These are phyloP conservation scores for Lepus americanus DNA, from an alignment of 2,113 vertebrate species.

Conservation along the genomic window DNA sequence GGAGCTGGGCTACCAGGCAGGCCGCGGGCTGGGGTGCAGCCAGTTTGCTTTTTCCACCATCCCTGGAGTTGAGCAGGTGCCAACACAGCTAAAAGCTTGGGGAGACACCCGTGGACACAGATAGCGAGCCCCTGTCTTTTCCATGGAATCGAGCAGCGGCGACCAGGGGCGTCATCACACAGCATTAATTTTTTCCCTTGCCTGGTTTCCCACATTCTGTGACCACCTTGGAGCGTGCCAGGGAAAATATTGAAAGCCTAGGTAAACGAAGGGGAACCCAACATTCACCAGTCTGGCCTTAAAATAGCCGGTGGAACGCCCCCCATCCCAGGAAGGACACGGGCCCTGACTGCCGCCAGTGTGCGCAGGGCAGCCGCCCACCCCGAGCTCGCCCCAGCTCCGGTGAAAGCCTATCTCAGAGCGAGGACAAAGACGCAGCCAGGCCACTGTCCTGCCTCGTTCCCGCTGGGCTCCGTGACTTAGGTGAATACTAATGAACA, in stretches of 20 bases:
- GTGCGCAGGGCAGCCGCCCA: not conserved
- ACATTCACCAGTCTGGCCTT: slow-evolving; percentile 78
- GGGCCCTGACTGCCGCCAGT: slow-evolving; percentile 51
- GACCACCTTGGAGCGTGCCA: slow-evolving; percentile 76
- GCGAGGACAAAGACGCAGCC: slow-evolving; percentile 9
- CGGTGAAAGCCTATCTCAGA: slow-evolving; percentile 70
- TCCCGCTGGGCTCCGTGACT: not conserved
- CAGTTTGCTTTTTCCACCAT: slow-evolving; percentile 75
- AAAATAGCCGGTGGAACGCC: slow-evolving; percentile 76
- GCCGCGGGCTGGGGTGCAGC: slow-evolving; percentile 39
- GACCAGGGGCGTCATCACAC: slow-evolving; percentile 63
- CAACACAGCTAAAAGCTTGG: slow-evolving; percentile 26
- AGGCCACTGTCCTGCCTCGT: not conserved
- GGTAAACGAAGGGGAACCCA: slow-evolving; percentile 83
- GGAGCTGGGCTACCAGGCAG: slow-evolving; percentile 64
- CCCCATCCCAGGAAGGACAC: slow-evolving; percentile 69
- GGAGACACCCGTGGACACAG: slow-evolving; percentile 62
- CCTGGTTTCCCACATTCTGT: slow-evolving; percentile 83
- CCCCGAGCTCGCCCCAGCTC: slow-evolving; percentile 13
- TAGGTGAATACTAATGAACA: slow-evolving; percentile 14
- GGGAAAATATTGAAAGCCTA: slow-evolving; percentile 82
- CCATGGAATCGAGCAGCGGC: slow-evolving; percentile 77
- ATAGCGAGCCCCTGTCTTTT: slow-evolving; percentile 77
- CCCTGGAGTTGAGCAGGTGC: slow-evolving; percentile 60
- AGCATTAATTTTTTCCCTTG: slow-evolving; percentile 80